Evolutionary conservation across 2,113 vertebrate species (phyloP), one percentile per base, ranked within the genome.

Genomic region (Microtus oregoni): DNA sequence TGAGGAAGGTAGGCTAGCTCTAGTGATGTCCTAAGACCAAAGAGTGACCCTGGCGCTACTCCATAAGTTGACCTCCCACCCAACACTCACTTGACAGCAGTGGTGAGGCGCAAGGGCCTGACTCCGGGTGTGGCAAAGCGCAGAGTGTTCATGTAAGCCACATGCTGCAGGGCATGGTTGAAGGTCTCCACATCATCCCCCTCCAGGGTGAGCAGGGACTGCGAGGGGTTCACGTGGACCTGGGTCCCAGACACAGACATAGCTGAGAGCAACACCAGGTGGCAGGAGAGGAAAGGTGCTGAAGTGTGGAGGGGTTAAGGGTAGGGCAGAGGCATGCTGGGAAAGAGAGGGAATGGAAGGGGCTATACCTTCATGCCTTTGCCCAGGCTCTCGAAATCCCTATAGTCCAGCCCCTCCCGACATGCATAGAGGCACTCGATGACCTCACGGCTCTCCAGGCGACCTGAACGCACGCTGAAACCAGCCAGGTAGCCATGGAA

Each of bases 341-440:
- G 79, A 76, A 77, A 65, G 90, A 91, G 47, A 61, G 86, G 92
- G 28, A 47, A n/a, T 20, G 95, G 98, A 94, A 70, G 76, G 96
- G 96, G 92, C 94, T 94, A 58, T 99, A 99, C 99, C 99, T 99
- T 99, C 99, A 99, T 99, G 98, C 99, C 99, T 97, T 99, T 99
- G 97, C 99, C 99, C 97, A 99, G 98, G 94, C 99, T 99, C 99
- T 99, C 99, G 97, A 99, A 99, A 98, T 99, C 99, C 96, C 99
- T 99, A 91, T 99, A 99, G 98, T 99, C 99, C 98, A 99, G 99
- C 78, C 99, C 99, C 98, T 99, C 99, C 98, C 99, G 99, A 98
- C 99, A 99, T 98, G 99, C 99, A 95, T 99, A 99, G 93, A 99
- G 99, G 98, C 99, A 99, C 98, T 99, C 99, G 97, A 99, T 99